Evolutionary conservation across 1,140 invertebrate species (phyloP), one percentile per base, ranked within the genome.

Genomic region (Anadara kagoshimensis): DNA sequence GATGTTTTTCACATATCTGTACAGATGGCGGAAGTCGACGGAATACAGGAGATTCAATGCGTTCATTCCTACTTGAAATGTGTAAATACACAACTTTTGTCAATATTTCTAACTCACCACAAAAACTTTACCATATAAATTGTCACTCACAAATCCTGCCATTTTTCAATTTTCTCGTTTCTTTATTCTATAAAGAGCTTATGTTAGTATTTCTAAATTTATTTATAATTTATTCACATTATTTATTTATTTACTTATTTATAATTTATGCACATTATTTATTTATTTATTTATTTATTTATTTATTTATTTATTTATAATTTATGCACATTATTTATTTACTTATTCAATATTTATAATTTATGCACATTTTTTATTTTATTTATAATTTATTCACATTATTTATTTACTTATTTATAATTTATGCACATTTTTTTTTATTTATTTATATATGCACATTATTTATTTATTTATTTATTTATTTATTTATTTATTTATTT

Each of bases 1-100:
- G 44, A 64, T 64, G 20, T 64, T 69, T 69, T 71, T 45, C 41
- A 71, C 49, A 71, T 61, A 71, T 59, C 51, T 41, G 69, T 45
- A 20, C 69, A 71, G 56, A 54, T 49, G 47, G 47, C 62, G 51
- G 62, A 24, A 3, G 22, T 36, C 2, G 29, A 36, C 29, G 62
- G 43, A 51, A 61, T 10, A 71, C 59, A 44, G 64, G 64, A 44
- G 58, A 67, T 59, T 36, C 49, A 56, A 61, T 61, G 36, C 71
- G 71, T 44, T 53, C 62, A 14, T 65, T 73, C 51, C 65, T 73
- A 22, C 56, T 73, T 62, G 71, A 73, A 59, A 73, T 73, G 44
- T 73, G 71, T 73, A 73, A 73, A 45, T 69, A 69, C 26, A 26
- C 36, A 36, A 49, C 43, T 64, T 29, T 44, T 71, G 29, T 64